Evolutionary conservation across 2,113 vertebrate genomes (phyloP).

Genomic region (Caracal caracal): DNA sequence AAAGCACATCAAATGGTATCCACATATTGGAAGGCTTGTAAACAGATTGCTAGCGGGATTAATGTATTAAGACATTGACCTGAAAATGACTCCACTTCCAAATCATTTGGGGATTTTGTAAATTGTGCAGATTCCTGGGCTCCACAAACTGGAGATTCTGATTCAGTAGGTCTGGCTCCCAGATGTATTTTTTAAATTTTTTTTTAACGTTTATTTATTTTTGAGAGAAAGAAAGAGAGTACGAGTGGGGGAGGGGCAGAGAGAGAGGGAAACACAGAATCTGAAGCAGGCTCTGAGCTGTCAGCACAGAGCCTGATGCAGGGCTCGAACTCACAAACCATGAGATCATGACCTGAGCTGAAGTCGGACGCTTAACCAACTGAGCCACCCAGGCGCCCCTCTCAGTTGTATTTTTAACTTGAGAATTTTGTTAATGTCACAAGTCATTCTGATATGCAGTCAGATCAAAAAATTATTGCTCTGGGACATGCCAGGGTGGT

Average conservation of each 20-base stretch:
- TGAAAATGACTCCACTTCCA: not conserved
- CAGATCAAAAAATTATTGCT: not conserved
- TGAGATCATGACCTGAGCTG: too few relatives aligned
- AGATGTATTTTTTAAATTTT: not conserved
- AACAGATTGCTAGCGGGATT: not conserved
- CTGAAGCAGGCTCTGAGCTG: too few relatives aligned
- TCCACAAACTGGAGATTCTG: not conserved
- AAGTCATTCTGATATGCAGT: not conserved
- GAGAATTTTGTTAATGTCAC: not conserved
- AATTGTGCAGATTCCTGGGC: not conserved
- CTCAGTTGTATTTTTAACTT: not conserved
- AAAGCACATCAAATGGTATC: not conserved
- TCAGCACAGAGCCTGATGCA: too few relatives aligned
- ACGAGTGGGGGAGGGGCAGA: too few relatives aligned
- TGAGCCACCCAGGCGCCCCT: too few relatives aligned
- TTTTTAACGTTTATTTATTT: not conserved
- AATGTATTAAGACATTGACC: not conserved
- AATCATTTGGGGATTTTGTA: not conserved
- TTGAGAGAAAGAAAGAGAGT: too few relatives aligned
- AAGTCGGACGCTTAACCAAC: too few relatives aligned
- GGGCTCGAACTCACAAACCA: too few relatives aligned
- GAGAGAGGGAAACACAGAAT: too few relatives aligned
- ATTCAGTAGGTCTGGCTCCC: not conserved
- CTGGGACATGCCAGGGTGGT: not conserved
- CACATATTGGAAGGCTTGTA: not conserved